Base-by-base conservation (phyloP, 2,113 vertebrate genomes). In the Orcinus orca region DNA sequence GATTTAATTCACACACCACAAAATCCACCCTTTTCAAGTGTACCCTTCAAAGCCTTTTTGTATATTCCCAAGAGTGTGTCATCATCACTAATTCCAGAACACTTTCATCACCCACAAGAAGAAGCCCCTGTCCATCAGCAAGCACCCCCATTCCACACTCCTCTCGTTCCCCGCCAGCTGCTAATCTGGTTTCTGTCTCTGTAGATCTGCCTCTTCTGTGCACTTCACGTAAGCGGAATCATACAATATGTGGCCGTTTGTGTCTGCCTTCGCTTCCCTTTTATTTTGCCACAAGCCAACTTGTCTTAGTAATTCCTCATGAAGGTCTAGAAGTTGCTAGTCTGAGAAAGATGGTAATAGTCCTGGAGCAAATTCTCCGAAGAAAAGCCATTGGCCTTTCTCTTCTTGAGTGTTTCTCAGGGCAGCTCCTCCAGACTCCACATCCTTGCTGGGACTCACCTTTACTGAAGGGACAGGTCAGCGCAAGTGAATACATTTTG, bases 161-260 rank as follows among this genome's bases (percentile, higher is more conserved):
- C 58, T 15, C 53, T 15, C 44, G 11, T 5, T 13, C 60, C 44
- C 80, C 17, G 7, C 41, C n/a, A 74, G 80, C 47, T 44, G 36
- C 87, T 83, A 38, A 50, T 70, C 85, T 71, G 33, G 58, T 90
- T 90, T 63, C 76, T 83, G 63, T 94, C 81, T 93, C 55, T 90
- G 0, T 21, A 55, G 60, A 62, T 74, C 84, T 94, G 92, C 74
- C 74, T 87, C 33, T 79, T 63, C 67, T 79, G 53, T 63, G 20
- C n/a, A 77, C 36, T 92, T 93, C 31, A 29, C 53, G 12, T 50
- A 33, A 77, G 44, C 47, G 23, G 95, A 86, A 86, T 90, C 20
- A 65, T 20, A 70, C 26, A 23, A 4, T 53, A 33, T 25, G 21
- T 29, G n/a, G 36, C 76, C 29, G 11, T 85, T 25, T 11, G 14